A percentile compares a stretch with the other conserved stretches of the same genome.
Evolutionary conservation across 2,888 invertebrate genomes (phyloP).

Genomic region (Melikaiella ostensackeni): DNA sequence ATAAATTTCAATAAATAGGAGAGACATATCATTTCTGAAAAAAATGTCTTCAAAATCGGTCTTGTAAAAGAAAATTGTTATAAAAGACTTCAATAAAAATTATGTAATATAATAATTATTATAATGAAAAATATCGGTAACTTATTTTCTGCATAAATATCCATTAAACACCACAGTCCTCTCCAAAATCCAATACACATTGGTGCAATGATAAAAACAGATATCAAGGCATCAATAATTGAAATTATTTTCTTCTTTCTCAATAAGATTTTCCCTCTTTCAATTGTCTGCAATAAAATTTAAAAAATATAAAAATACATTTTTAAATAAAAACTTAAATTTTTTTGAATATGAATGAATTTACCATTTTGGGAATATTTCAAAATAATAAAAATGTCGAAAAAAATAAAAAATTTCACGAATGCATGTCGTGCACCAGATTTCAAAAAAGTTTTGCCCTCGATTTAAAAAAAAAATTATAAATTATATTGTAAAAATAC

Average conservation of each 20-base stretch:
- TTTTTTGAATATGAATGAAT: neutral
- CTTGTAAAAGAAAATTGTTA: too few relatives aligned
- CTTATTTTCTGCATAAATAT: slow-evolving; percentile 67
- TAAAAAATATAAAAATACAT: neutral
- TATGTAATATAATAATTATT: neutral
- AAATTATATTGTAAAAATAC: neutral
- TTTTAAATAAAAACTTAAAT: neutral
- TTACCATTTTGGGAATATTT: too few relatives aligned
- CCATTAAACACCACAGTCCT: slow-evolving; percentile 79
- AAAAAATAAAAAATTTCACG: too few relatives aligned
- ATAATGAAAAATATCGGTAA: neutral
- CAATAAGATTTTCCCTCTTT: neutral
- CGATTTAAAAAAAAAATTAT: too few relatives aligned
- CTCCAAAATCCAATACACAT: slow-evolving; percentile 80
- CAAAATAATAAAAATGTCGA: too few relatives aligned
- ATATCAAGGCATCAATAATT: slow-evolving; percentile 76
- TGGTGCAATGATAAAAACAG: slow-evolving; percentile 77
- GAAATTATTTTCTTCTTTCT: slow-evolving; percentile 57
- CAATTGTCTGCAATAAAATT: neutral
- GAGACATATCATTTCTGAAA: too few relatives aligned
- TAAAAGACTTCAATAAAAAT: too few relatives aligned
- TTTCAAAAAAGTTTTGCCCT: neutral
- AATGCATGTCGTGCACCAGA: neutral
- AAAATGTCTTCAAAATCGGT: too few relatives aligned
- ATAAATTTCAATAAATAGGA: too few relatives aligned